phyloP scores from a whole-genome alignment of 2,797 vertebrate genomes.

The Lacerta viridis region DNA sequence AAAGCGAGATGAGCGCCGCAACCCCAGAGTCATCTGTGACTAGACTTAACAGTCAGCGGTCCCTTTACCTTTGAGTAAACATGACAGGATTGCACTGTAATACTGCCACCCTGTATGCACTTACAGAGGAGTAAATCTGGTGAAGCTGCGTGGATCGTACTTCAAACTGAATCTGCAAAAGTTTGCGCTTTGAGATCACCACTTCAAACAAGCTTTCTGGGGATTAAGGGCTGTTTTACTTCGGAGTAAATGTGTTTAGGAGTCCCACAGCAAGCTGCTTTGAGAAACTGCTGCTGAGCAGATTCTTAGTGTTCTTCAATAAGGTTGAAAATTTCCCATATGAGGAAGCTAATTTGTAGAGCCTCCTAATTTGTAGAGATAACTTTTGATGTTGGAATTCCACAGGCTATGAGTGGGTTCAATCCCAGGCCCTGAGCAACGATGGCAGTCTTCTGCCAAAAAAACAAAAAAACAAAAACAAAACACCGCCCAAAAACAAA shows the following conservation, averaged over 20 bases:
- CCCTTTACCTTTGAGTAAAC: neutral
- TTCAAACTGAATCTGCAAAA: neutral
- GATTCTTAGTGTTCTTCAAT: neutral
- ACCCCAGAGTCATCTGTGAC: too few relatives aligned
- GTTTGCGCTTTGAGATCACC: neutral
- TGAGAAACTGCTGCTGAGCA: neutral
- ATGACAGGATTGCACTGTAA: neutral
- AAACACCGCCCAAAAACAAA: too few relatives aligned
- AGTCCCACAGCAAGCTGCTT: neutral
- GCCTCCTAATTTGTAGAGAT: neutral
- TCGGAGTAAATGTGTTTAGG: neutral
- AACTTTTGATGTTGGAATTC: neutral
- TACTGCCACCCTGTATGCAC: neutral
- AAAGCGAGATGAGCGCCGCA: too few relatives aligned
- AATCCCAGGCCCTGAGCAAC: slow-evolving; percentile 45
- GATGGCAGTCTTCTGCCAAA: slow-evolving; percentile 42
- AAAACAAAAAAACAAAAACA: too few relatives aligned
- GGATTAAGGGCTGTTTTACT: neutral
- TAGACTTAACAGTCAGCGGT: too few relatives aligned
- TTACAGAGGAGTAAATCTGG: neutral
- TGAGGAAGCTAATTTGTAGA: neutral
- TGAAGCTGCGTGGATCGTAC: neutral
- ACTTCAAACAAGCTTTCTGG: neutral
- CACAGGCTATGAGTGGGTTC: neutral
- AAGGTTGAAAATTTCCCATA: neutral